phyloP scores from a whole-genome alignment of 2,797 vertebrate genomes.

The Spheniscus humboldti region DNA sequence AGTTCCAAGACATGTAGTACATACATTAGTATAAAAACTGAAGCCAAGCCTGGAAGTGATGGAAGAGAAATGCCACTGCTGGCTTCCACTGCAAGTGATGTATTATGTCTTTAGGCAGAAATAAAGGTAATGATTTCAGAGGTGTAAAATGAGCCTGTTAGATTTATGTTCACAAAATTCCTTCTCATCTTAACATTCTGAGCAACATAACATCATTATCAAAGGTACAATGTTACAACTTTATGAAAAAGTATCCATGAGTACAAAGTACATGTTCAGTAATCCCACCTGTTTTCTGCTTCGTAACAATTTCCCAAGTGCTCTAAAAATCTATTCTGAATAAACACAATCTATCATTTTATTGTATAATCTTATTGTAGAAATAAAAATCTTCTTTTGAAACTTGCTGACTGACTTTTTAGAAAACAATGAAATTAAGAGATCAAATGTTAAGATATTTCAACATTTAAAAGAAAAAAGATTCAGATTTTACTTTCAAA shows the following conservation, averaged over 20 bases:
- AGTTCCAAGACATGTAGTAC: background rate
- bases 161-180: conserved; percentile 39
- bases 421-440: background rate
- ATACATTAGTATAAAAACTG: conserved; percentile 25
- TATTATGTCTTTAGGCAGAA: conserved; percentile 56
- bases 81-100: conserved; percentile 22
- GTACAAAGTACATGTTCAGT: background rate
- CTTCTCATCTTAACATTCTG: conserved; percentile 14
- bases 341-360: background rate
- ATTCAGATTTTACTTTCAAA: background rate
- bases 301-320: background rate
- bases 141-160: conserved; percentile 33
- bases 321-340: background rate
- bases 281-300: background rate
- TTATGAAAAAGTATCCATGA: background rate
- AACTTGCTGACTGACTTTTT: background rate
- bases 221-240: background rate
- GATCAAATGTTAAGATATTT: background rate
- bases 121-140: conserved; percentile 57
- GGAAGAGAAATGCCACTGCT: background rate
- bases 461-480: background rate
- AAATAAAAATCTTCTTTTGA: background rate
- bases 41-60: background rate
- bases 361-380: background rate
- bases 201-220: background rate